Conservation (phyloP, 2,113 vertebrate genomes). For the Pterophyllum scalare region DNA sequence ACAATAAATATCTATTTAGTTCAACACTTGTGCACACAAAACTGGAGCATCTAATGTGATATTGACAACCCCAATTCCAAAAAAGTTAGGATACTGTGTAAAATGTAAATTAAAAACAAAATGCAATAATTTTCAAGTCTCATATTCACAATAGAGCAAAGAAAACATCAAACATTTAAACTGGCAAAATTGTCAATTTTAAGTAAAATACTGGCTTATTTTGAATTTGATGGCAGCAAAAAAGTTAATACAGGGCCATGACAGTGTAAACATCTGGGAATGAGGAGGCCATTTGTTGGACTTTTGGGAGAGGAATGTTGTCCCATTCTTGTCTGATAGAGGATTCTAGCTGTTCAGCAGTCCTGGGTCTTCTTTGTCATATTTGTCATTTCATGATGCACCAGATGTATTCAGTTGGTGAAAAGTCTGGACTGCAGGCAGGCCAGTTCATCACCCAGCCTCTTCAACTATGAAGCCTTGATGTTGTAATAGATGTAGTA, state of each 20-base stretch:
- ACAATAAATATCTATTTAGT: slow-evolving; percentile 4
- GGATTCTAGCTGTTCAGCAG: not conserved
- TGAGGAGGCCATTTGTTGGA: not conserved
- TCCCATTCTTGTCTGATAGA: not conserved
- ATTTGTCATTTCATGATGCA: not conserved
- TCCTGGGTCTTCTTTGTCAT: not conserved
- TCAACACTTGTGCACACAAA: not conserved
- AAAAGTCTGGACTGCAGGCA: too few relatives aligned
- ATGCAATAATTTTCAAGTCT: not conserved
- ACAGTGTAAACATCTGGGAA: not conserved
- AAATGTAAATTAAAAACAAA: not conserved
- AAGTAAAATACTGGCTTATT: not conserved
- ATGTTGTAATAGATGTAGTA: too few relatives aligned
- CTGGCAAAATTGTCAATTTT: not conserved
- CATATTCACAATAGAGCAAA: not conserved
- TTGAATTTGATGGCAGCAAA: not conserved
- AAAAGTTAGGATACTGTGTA: not conserved
- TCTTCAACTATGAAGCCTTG: too few relatives aligned
- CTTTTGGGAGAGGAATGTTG: not conserved
- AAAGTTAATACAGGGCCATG: not conserved
- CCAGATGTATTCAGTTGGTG: not conserved
- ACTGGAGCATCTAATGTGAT: not conserved
- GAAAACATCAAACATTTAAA: not conserved
- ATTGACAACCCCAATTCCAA: not conserved
- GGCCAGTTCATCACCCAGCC: too few relatives aligned